Conservation (phyloP, 2,113 vertebrate genomes). For the Takifugu flavidus region DNA sequence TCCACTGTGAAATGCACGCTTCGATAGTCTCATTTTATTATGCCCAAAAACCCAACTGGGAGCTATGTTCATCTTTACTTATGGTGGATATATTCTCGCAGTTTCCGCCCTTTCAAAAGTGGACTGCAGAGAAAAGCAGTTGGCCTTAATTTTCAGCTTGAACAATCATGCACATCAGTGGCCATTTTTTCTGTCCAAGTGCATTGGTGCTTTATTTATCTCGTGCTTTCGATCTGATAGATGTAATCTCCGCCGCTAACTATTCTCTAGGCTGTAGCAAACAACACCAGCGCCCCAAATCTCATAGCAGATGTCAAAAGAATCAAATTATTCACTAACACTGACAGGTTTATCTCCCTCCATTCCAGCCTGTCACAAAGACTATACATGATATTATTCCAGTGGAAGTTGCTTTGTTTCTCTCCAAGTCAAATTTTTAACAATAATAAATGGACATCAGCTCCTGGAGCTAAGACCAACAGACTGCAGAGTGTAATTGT, state of each 20-base stretch:
- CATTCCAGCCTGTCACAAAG: constrained; percentile 54
- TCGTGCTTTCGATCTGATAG: constrained; percentile 34
- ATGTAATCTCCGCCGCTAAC: constrained; percentile 48
- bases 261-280: constrained; percentile 41
- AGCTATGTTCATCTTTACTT: constrained; percentile 13
- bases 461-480: background rate
- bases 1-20: constrained; percentile 15
- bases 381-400: constrained; percentile 40
- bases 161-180: constrained; percentile 28
- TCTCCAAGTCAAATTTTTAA: constrained; percentile 35
- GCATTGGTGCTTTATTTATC: constrained; percentile 31
- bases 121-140: constrained; percentile 12
- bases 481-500: background rate
- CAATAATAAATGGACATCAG: constrained; percentile 27
- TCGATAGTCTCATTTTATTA: background rate
- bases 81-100: constrained; percentile 21
- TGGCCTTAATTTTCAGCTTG: constrained; percentile 34
- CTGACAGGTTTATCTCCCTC: constrained; percentile 65
- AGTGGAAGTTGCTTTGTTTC: constrained; percentile 38
- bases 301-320: constrained; percentile 45
- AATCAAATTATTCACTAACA: constrained; percentile 55
- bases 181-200: constrained; percentile 2
- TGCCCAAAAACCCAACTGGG: background rate
- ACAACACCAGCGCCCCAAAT: constrained; percentile 37
- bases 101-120: constrained; percentile 23